These are phyloP conservation scores for Dufourea novaeangliae DNA, from an alignment of 1,140 invertebrate genomes.

Conservation along the genomic window DNA sequence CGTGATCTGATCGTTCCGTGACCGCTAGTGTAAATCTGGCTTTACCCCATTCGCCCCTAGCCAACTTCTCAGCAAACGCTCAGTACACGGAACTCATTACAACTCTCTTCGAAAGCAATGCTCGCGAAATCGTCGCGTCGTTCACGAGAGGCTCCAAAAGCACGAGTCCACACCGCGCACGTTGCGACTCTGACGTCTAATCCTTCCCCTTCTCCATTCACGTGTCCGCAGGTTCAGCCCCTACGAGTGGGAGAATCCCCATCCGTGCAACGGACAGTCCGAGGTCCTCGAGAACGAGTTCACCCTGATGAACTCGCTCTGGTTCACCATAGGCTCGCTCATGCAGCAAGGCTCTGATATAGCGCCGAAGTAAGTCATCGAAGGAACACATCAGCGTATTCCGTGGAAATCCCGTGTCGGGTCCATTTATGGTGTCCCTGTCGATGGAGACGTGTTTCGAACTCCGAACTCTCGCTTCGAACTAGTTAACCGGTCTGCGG, in stretches of 20 bases:
- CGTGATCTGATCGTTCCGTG: too few relatives aligned
- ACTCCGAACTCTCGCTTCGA: not conserved
- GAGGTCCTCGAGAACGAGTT: slow-evolving; percentile 93
- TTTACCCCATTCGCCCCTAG: too few relatives aligned
- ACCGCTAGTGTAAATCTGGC: too few relatives aligned
- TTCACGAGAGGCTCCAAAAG: not conserved
- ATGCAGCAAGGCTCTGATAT: slow-evolving; percentile 97
- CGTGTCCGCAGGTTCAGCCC: slow-evolving; percentile 89
- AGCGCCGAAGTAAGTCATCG: slow-evolving; percentile 86
- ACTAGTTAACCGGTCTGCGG: not conserved
- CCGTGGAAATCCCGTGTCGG: too few relatives aligned
- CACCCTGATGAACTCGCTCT: slow-evolving; percentile 92
- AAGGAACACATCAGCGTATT: too few relatives aligned
- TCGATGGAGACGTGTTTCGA: too few relatives aligned
- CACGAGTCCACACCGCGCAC: not conserved
- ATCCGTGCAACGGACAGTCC: slow-evolving; percentile 90
- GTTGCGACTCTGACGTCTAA: slow-evolving; percentile 75
- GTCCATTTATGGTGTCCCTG: too few relatives aligned
- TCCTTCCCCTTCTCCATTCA: slow-evolving; percentile 74
- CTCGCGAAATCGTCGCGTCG: not conserved
- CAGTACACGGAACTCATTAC: too few relatives aligned
- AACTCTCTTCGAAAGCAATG: not conserved
- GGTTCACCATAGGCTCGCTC: slow-evolving; percentile 94
- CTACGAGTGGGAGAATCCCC: slow-evolving; percentile 94
- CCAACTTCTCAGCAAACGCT: too few relatives aligned